These are phyloP conservation scores for Maniola jurtina DNA, from an alignment of 1,140 invertebrate species.

Conservation along the genomic window DNA sequence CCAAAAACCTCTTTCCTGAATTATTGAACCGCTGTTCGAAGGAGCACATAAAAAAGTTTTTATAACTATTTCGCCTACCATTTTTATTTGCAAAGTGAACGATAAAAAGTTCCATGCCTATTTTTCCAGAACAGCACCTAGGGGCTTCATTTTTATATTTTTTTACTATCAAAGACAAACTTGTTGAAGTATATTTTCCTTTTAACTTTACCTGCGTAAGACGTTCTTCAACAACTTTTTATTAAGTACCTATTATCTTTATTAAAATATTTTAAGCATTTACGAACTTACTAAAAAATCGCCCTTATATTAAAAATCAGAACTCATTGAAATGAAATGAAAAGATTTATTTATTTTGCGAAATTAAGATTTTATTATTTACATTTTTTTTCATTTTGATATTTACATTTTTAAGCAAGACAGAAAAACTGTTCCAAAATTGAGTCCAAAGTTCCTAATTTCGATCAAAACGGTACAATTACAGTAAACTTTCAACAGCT, in stretches of 20 bases:
- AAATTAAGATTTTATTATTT: too few relatives aligned
- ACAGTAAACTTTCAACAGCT: too few relatives aligned
- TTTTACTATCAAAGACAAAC: slow-evolving; percentile 33
- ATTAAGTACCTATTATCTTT: background rate
- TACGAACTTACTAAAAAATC: too few relatives aligned
- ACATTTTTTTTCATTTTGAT: too few relatives aligned
- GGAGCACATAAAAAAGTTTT: slow-evolving; percentile 9
- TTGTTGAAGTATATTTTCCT: slow-evolving; percentile 21
- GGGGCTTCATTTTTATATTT: slow-evolving; percentile 15
- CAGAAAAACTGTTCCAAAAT: too few relatives aligned
- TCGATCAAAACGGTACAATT: too few relatives aligned
- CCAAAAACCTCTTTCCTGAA: background rate
- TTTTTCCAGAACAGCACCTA: slow-evolving; percentile 6
- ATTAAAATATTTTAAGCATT: too few relatives aligned
- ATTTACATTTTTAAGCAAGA: too few relatives aligned
- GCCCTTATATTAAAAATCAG: too few relatives aligned
- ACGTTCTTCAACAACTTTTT: slow-evolving; percentile 3
- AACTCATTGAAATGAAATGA: too few relatives aligned
- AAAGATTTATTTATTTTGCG: too few relatives aligned
- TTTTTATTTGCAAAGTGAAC: slow-evolving; percentile 17
- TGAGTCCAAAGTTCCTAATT: too few relatives aligned
- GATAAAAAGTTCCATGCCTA: slow-evolving; percentile 25
- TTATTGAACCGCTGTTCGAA: slow-evolving; percentile 4
- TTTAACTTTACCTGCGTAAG: slow-evolving; percentile 15
- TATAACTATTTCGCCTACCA: slow-evolving; percentile 2